Evolutionary conservation across 2,888 invertebrate species (phyloP), one percentile per base, ranked within the genome.

Genomic region (Eupithecia pulchellata): DNA sequence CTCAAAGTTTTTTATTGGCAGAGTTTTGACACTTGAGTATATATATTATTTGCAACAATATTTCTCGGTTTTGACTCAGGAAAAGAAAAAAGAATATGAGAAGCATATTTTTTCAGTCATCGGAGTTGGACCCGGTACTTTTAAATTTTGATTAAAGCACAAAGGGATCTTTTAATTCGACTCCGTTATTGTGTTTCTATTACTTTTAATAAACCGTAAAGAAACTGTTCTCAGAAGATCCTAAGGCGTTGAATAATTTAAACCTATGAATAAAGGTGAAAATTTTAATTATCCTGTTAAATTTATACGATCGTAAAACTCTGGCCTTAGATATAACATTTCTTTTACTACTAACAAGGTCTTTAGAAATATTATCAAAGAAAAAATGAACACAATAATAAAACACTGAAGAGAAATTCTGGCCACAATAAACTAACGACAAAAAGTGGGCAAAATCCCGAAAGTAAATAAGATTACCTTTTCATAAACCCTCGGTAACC

Each of bases 171-270:
- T 75, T 73, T 75, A 69, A 75, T 74, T 72, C 67, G 52, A 55
- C 52, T 68, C 66, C 47, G 61, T 72, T 72, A 70, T 72, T 75
- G 67, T 61, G 71, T 68, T 71, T 75, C 62, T 66, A 68, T 73
- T 72, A 58, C 65, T 69, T 75, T 72, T 69, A 65, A 67, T 60
- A 34, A 34, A 32, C 29, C 58, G 9, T 58, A n/a, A 30, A 61
- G 30, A 61, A 60, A 32, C 4, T 20, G 11, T 20, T 61, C 9
- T 20, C 64, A 55, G n/a, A 68, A 42, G 66, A 66, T 72, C 64
- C 61, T 52, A 20, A 34, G 70, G 52, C 65, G 36, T 68, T 73
- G 60, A 69, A 68, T 72, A 63, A 69, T 68, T 65, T 58, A 74
- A 34, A 72, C 66, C 61, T 64, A 27, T 42, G 39, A 67, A 64